Conservation (phyloP, 2,797 vertebrate genomes). For the Dromococcyx pavoninus region DNA sequence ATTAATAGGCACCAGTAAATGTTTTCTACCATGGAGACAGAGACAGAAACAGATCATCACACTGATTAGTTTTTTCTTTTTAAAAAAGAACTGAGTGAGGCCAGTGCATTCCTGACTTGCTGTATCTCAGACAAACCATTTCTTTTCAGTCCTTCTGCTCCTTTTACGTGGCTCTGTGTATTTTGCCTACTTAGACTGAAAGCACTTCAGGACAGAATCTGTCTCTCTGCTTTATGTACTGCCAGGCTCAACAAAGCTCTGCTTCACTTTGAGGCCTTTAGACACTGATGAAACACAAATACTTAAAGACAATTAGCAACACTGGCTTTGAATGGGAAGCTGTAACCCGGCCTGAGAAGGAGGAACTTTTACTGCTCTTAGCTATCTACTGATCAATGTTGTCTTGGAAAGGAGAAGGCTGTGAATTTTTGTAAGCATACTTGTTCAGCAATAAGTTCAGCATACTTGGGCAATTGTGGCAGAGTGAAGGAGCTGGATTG, state of each 20-base stretch:
- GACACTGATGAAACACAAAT: neutral
- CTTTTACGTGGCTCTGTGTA: neutral
- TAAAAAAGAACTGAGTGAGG: neutral
- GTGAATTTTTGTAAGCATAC: neutral
- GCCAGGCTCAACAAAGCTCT: neutral
- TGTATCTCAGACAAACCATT: neutral
- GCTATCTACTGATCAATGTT: neutral
- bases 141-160: neutral
- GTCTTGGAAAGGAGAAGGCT: neutral
- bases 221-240: neutral
- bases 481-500: neutral
- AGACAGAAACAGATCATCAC: neutral
- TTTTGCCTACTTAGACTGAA: neutral
- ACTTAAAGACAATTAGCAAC: neutral
- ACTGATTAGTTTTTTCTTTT: neutral
- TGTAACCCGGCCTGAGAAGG: neutral
- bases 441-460: too few relatives aligned
- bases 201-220: neutral
- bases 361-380: neutral
- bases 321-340: neutral
- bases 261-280: neutral
- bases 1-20: neutral
- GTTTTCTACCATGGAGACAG: neutral
- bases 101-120: neutral
- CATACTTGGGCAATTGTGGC: neutral